phyloP scores from a whole-genome alignment of 2,113 vertebrate genomes.

The Apaloderma vittatum region DNA sequence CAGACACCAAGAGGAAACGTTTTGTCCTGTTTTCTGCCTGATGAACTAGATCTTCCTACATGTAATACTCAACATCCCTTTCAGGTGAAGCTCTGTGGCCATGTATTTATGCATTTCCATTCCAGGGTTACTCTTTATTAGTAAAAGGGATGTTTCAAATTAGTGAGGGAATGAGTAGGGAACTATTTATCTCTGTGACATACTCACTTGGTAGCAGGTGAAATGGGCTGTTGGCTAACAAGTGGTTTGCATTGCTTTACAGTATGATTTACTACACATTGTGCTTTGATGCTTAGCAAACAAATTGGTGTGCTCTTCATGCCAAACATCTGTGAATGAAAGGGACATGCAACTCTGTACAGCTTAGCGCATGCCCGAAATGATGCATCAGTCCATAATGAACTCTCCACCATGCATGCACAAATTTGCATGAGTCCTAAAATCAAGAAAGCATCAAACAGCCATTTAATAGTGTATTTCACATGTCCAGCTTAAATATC shows the following conservation, averaged over 20 bases:
- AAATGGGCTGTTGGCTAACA: conserved; percentile 31
- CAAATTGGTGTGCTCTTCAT: conserved; percentile 10
- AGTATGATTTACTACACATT: conserved; percentile 1
- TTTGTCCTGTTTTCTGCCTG: not conserved
- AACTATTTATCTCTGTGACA: not conserved
- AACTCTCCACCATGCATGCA: conserved; percentile 37
- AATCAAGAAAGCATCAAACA: conserved; percentile 74
- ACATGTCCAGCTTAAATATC: not conserved
- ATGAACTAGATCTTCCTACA: not conserved
- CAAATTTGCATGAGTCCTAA: conserved; percentile 74
- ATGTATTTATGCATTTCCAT: not conserved
- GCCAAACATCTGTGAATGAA: conserved; percentile 37
- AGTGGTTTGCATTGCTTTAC: conserved; percentile 42
- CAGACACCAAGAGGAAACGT: not conserved
- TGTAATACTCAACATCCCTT: not conserved
- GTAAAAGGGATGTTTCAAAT: not conserved
- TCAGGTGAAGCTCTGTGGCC: not conserved
- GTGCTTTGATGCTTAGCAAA: conserved; percentile 38
- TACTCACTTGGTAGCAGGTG: conserved; percentile 56
- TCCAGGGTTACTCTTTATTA: not conserved
- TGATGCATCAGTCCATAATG: conserved; percentile 15
- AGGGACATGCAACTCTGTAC: conserved; percentile 12
- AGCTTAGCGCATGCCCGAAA: conserved; percentile 28
- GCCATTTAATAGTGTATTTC: conserved; percentile 2
- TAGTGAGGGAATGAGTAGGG: conserved; percentile 31